These are phyloP conservation scores for Lamprotornis superbus DNA, from an alignment of 2,113 vertebrate species.

Conservation along the genomic window DNA sequence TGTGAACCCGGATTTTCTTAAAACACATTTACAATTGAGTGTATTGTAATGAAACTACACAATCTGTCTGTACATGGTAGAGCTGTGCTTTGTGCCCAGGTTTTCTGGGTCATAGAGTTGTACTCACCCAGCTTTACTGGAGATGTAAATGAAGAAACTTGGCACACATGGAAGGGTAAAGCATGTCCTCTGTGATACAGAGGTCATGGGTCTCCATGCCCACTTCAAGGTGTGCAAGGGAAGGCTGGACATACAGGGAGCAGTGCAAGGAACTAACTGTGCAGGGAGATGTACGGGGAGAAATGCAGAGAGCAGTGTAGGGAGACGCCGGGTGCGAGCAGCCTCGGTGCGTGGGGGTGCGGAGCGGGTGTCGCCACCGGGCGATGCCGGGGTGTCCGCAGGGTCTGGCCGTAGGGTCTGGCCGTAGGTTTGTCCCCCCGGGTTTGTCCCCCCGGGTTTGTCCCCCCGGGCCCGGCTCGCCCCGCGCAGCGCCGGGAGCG, in stretches of 20 bases:
- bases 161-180: fast-evolving
- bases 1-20: not conserved
- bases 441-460: too few species aligned
- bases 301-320: not conserved
- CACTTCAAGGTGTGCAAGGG: not conserved
- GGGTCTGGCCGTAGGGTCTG: too few species aligned
- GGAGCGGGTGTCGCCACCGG: not conserved
- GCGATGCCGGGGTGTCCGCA: not conserved
- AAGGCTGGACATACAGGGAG: not conserved
- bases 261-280: too few species aligned
- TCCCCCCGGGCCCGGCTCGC: not conserved
- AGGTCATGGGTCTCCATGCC: fast-evolving
- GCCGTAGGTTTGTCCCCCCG: not conserved
- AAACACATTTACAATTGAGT: not conserved
- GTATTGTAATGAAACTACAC: not conserved
- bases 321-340: not conserved
- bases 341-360: not conserved
- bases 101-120: fast-evolving
- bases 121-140: not conserved
- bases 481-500: not conserved
- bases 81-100: not conserved
- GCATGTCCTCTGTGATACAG: not conserved
- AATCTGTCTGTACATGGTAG: fast-evolving
- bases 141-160: not conserved
- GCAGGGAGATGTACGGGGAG: too few species aligned